These are phyloP conservation scores for Engystomops pustulosus DNA, from an alignment of 2,113 vertebrate genomes.

Conservation along the genomic window DNA sequence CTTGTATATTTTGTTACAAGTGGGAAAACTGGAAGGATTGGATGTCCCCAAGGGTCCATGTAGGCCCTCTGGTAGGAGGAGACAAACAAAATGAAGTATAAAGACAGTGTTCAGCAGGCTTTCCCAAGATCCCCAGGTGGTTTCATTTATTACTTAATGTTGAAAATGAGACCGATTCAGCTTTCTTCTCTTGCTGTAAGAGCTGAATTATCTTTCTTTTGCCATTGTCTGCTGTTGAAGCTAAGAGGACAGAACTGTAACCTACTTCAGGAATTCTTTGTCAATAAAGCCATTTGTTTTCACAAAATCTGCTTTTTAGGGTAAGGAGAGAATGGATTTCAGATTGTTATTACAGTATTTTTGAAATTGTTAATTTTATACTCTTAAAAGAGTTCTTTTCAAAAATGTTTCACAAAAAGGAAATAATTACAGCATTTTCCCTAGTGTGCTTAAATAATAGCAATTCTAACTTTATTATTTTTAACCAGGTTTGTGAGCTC, in stretches of 20 bases:
- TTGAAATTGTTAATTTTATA: constrained; percentile 57
- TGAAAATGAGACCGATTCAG: constrained; percentile 75
- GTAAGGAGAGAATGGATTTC: constrained; percentile 34
- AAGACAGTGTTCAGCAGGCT: constrained; percentile 70
- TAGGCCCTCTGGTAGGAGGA: constrained; percentile 72
- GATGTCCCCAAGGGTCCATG: constrained; percentile 73
- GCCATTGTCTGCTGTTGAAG: constrained; percentile 70
- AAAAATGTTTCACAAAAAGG: constrained; percentile 63
- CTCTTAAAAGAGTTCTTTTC: constrained; percentile 21
- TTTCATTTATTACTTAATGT: constrained; percentile 82
- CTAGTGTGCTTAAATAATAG: no score
- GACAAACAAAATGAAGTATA: constrained; percentile 73
- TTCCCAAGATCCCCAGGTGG: constrained; percentile 85
- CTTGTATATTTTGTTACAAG: constrained; percentile 78
- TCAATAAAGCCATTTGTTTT: constrained; percentile 36
- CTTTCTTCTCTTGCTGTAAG: constrained; percentile 69
- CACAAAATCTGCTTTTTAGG: constrained; percentile 2
- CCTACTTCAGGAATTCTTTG: constrained; percentile 69
- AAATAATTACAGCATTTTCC: not conserved
- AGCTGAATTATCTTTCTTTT: constrained; percentile 74
- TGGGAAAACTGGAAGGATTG: constrained; percentile 77
- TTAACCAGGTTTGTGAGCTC: not conserved
- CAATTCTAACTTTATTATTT: no score
- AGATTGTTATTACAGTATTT: constrained; percentile 40
- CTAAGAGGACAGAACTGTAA: constrained; percentile 71